Percentiles rank a stretch among this genome's conserved stretches.
Evolutionary conservation across 2,888 invertebrate species (phyloP).

Genomic region (Andrena hattorfiana): DNA sequence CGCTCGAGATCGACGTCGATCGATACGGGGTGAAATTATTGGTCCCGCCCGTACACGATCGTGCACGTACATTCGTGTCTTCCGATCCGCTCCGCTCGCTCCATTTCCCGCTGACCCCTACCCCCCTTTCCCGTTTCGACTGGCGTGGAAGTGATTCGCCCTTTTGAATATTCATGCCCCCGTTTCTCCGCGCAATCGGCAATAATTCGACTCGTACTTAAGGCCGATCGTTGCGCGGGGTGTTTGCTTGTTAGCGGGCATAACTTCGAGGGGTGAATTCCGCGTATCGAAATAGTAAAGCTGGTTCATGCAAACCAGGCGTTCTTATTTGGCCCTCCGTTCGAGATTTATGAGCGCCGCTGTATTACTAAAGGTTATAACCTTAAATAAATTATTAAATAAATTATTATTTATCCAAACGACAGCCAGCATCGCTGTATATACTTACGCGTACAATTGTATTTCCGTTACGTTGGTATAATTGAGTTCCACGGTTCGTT

Average conservation of each 20-base stretch:
- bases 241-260: background rate
- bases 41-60: conserved; percentile 21
- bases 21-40: conserved; percentile 58
- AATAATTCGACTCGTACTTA: conserved; percentile 18
- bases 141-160: conserved; percentile 35
- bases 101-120: conserved; percentile 4
- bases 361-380: background rate
- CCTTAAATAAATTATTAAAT: too few species aligned
- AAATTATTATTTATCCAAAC: too few species aligned
- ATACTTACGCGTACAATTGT: background rate
- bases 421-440: background rate
- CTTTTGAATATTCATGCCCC: conserved; percentile 29
- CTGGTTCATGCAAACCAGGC: background rate
- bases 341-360: background rate
- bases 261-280: background rate
- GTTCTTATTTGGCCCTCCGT: background rate
- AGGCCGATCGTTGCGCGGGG: background rate
- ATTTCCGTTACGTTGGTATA: background rate
- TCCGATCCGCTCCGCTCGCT: conserved; percentile 23
- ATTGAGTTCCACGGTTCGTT: background rate
- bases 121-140: background rate
- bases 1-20: conserved; percentile 35
- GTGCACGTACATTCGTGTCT: conserved; percentile 2
- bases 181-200: conserved; percentile 5
- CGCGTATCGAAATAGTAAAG: background rate